Base-by-base conservation (phyloP, 2,797 vertebrate genomes). In the Lycodopsis pacificus region DNA sequence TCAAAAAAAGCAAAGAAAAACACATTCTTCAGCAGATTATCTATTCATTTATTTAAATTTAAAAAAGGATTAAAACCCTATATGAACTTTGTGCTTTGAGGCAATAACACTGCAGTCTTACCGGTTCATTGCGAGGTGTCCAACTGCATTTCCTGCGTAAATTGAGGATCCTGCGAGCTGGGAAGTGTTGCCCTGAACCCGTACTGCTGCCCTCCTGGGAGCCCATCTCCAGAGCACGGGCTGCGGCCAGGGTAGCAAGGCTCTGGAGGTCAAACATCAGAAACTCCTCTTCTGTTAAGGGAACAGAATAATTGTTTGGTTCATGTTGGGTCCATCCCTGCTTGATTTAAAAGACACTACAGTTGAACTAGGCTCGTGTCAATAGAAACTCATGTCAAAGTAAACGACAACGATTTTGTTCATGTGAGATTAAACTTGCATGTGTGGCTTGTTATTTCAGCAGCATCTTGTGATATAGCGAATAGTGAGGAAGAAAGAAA, bases 101-200 rank as follows among this genome's bases (percentile, higher is more conserved):
- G 11, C 0, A 4, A 32, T 51, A 11, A 66, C 48, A 38, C 15
- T 71, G 17, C n/a, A 36, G n/a, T 90, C 95, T 96, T 94, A 99
- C 98, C 7, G 97, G 96, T 88, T 99, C 98, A 85, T 95, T 94
- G 72, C 97, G 98, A 64, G 98, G 98, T 4, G 95, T 96, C 98
- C 97, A 98, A 89, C 94, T 97, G 92, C 96, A 98, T 89, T 98
- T 99, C 82, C 97, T 95, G 0, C 96, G 96, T 57, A 97, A 93
- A 81, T 97, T 96, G 65, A 96, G 95, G 79, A 94, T 92, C 1
- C 96, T 95, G 53, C 96, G 96, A 0, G 94, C 93, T 6, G 83
- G 90, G 49, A 74, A 91, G 76, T 87, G 94, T 83, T 88, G 90
- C 46, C 91, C 93, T 15, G 86, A 89, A 0, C 82, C 73, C 1